A percentile compares a stretch with the other conserved stretches of the same genome.
phyloP scores from a whole-genome alignment of 1,140 invertebrate genomes.

The Bombus cullumanus region DNA sequence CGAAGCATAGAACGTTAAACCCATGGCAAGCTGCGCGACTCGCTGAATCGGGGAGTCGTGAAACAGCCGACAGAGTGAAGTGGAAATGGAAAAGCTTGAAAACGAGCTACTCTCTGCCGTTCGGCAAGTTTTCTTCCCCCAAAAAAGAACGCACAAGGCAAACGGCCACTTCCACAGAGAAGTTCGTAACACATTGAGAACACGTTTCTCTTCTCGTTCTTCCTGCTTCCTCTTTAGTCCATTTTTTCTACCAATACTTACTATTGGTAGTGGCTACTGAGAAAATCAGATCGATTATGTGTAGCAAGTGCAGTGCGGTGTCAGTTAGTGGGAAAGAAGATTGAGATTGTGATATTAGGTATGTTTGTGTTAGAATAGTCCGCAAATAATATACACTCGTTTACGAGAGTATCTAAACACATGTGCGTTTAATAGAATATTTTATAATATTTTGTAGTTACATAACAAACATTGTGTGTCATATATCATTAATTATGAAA shows the following conservation, averaged over 20 bases:
- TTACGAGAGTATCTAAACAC: too few relatives aligned
- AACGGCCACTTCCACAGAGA: slow-evolving; percentile 28
- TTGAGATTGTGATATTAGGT: not conserved
- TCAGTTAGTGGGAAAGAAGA: not conserved
- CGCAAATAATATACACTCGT: too few relatives aligned
- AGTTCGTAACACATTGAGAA: slow-evolving; percentile 48
- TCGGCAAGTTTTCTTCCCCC: slow-evolving; percentile 45
- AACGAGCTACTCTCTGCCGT: slow-evolving; percentile 52
- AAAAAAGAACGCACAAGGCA: slow-evolving; percentile 48
- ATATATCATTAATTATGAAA: too few relatives aligned
- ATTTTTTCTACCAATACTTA: not conserved
- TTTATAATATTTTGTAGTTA: too few relatives aligned
- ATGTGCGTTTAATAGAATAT: too few relatives aligned
- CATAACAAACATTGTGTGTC: too few relatives aligned
- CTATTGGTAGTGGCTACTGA: not conserved
- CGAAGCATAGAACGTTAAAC: slow-evolving; percentile 56
- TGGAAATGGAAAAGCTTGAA: slow-evolving; percentile 65
- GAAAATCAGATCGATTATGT: slow-evolving; percentile 37
- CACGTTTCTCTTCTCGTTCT: not conserved
- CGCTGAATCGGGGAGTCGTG: slow-evolving; percentile 57
- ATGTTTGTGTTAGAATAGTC: too few relatives aligned
- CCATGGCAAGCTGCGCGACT: slow-evolving; percentile 51
- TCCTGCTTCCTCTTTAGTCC: too few relatives aligned
- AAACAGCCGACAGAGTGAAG: slow-evolving; percentile 43
- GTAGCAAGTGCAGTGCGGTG: not conserved